Evolutionary conservation across 2,113 vertebrate species (phyloP).

Genomic region (Antigone vipio): DNA sequence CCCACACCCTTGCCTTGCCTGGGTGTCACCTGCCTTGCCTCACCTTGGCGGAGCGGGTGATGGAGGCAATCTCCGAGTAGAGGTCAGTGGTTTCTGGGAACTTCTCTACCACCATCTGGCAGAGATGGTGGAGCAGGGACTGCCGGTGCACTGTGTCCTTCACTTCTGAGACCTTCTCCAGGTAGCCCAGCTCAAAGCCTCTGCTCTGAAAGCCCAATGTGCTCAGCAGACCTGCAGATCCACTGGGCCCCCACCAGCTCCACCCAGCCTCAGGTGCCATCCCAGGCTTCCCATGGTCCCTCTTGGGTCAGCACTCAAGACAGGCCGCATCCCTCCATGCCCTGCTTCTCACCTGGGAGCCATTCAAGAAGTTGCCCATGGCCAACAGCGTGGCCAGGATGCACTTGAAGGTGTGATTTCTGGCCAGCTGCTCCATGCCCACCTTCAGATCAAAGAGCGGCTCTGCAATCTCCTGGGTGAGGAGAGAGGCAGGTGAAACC

Average conservation of each 20-base stretch:
- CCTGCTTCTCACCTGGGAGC: slow-evolving; percentile 81
- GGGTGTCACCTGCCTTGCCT: neutral
- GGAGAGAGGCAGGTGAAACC: neutral
- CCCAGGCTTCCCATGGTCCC: neutral
- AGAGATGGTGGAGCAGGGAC: slow-evolving; percentile 91
- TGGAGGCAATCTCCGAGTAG: slow-evolving; percentile 91
- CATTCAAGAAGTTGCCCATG: slow-evolving; percentile 94
- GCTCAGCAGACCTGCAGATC: neutral
- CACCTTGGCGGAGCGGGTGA: slow-evolving; percentile 91
- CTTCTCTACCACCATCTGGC: slow-evolving; percentile 86
- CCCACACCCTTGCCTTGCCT: neutral
- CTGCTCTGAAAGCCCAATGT: slow-evolving; percentile 79
- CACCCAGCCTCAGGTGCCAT: neutral
- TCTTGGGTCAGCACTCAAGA: neutral
- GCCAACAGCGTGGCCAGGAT: slow-evolving; percentile 91
- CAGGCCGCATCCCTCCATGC: neutral
- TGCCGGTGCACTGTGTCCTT: slow-evolving; percentile 96
- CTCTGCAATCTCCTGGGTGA: slow-evolving; percentile 89
- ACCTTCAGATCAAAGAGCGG: slow-evolving; percentile 93
- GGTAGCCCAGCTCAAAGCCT: slow-evolving; percentile 93
- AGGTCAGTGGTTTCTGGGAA: slow-evolving; percentile 88
- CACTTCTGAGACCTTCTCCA: slow-evolving; percentile 97
- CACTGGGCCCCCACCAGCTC: neutral
- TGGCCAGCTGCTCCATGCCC: slow-evolving; percentile 92
- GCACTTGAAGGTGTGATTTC: slow-evolving; percentile 89